A percentile compares a stretch with the other conserved stretches of the same genome.
These are phyloP conservation scores for Falco berigora DNA, from an alignment of 2,797 vertebrate species.

Conservation along the genomic window DNA sequence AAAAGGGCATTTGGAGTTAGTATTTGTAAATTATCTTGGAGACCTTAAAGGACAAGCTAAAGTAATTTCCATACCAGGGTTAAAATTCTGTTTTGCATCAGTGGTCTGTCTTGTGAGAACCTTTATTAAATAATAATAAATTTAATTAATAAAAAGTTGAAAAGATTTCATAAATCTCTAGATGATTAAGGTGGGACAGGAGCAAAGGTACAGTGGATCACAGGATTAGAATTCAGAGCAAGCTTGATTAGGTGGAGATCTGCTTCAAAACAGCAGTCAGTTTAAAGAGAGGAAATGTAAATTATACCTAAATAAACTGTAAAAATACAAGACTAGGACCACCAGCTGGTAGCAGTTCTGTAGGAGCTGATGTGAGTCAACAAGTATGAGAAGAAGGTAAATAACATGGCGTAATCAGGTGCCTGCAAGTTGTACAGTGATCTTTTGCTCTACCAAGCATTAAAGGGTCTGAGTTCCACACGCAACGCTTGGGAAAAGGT, in stretches of 20 bases:
- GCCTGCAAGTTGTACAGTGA: neutral
- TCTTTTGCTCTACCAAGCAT: neutral
- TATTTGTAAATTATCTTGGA: neutral
- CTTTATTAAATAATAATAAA: too few relatives aligned
- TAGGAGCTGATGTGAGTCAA: neutral
- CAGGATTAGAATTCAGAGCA: neutral
- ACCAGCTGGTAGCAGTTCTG: neutral
- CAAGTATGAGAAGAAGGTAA: neutral
- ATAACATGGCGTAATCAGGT: neutral
- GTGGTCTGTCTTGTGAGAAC: neutral
- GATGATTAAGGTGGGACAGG: neutral
- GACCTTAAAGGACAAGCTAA: neutral
- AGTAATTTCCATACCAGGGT: neutral
- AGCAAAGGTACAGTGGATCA: neutral
- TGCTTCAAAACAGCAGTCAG: neutral
- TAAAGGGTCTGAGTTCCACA: neutral
- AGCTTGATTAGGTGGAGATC: neutral
- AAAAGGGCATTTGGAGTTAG: neutral
- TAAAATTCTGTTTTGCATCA: neutral
- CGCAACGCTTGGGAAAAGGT: neutral
- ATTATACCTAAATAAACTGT: neutral
- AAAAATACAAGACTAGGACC: neutral
- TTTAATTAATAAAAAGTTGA: too few relatives aligned
- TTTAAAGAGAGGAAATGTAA: neutral
- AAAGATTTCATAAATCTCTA: neutral